Conservation (phyloP, 2,888 invertebrate species). For the Saturnia japonica region DNA sequence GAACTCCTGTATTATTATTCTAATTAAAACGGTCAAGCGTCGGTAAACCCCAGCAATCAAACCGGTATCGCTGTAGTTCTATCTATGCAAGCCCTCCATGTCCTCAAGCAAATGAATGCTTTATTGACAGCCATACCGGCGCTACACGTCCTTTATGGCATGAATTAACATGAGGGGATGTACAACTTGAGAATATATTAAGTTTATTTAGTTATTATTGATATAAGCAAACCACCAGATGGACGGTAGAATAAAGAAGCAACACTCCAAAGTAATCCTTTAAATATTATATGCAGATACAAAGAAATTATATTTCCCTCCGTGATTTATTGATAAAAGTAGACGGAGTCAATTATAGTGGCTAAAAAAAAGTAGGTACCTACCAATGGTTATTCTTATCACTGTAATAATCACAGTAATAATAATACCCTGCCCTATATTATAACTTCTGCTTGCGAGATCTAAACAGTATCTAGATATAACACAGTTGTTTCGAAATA, state of each 20-base stretch:
- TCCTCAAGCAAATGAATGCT: constrained; percentile 25
- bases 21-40: constrained; percentile 23
- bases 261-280: neutral
- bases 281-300: neutral
- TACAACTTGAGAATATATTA: constrained; percentile 9
- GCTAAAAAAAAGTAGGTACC: too few relatives aligned
- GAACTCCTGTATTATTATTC: constrained; percentile 25
- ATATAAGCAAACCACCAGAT: neutral
- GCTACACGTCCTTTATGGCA: constrained; percentile 18
- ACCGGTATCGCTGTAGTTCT: neutral
- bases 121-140: constrained; percentile 27
- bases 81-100: constrained; percentile 22
- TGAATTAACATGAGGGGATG: constrained; percentile 15
- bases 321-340: neutral
- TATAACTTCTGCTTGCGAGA: too few relatives aligned
- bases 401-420: too few relatives aligned
- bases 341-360: too few relatives aligned
- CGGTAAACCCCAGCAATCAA: constrained; percentile 10
- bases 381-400: too few relatives aligned
- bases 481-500: too few relatives aligned
- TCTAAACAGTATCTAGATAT: too few relatives aligned
- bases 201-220: neutral
- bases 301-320: neutral
- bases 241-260: neutral
- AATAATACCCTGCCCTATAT: too few relatives aligned